A percentile compares a stretch with the other conserved stretches of the same genome.
Conservation (phyloP, 2,888 invertebrate species). For the Oligia strigilis region DNA sequence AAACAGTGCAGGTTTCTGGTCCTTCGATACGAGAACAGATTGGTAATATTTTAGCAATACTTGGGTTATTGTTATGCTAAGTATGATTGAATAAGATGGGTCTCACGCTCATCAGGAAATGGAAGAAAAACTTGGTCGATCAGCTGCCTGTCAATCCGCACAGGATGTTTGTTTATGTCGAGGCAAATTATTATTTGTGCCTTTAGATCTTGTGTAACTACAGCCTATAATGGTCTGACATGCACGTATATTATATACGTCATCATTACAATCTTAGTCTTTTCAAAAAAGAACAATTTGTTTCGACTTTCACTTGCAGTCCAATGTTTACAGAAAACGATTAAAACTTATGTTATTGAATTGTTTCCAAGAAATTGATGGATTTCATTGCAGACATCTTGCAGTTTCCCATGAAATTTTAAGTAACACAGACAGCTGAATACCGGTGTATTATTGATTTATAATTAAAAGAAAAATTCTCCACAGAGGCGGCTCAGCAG, state of each 20-base stretch:
- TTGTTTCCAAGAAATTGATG: not conserved
- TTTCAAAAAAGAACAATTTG: not conserved
- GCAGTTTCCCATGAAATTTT: slow-evolving; percentile 26
- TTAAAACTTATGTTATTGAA: not conserved
- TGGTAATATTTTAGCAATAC: slow-evolving; percentile 31
- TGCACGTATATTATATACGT: not conserved
- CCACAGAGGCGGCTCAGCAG: slow-evolving; percentile 1
- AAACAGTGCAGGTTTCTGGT: slow-evolving; percentile 32
- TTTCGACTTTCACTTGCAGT: not conserved
- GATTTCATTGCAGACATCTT: not conserved
- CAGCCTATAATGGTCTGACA: not conserved
- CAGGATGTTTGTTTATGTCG: slow-evolving; percentile 52
- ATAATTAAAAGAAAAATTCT: slow-evolving; percentile 39
- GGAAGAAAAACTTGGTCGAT: slow-evolving; percentile 46
- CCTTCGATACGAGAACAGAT: slow-evolving; percentile 15
- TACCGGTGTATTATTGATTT: slow-evolving; percentile 35
- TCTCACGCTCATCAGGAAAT: slow-evolving; percentile 61
- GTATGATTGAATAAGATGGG: slow-evolving; percentile 12
- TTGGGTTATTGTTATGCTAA: slow-evolving; percentile 21
- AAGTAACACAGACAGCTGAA: not conserved
- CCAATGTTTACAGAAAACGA: not conserved
- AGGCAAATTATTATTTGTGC: slow-evolving; percentile 32
- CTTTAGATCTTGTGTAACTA: not conserved
- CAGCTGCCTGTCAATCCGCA: slow-evolving; percentile 52
- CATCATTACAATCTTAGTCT: not conserved